Evolutionary conservation across 2,113 vertebrate species (phyloP), one percentile per base, ranked within the genome.

Genomic region (Stercorarius parasiticus): DNA sequence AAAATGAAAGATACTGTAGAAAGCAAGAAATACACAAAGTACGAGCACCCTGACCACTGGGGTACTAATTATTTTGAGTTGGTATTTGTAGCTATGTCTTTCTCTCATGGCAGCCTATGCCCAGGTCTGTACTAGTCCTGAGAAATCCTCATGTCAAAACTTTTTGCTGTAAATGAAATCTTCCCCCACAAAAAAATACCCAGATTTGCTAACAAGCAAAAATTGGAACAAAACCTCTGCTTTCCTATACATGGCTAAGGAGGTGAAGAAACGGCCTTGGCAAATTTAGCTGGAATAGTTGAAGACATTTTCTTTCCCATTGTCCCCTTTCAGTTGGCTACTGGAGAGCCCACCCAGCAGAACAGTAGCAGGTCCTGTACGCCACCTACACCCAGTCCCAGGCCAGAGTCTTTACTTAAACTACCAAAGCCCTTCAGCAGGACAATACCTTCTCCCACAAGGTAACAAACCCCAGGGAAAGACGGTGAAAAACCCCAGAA

Each of bases 21-120:
- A 88, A 85, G 69, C 45, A 70, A 83, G 73, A 82, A 17, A 32
- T 23, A 18, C 8, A 70, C 21, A 11, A 58, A 79, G n/a, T 40
- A 42, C n/a, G 59, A 85, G 15, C 77, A 79, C 6, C 27, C 38
- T 67, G 81, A 36, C 53, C 86, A 77, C 66, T 27, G 42, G 27
- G 49, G 34, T 90, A 43, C 50, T 87, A 73, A 91, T 94, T 95
- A 93, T 94, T 87, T 89, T 19, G 17, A 79, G 78, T 1, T 61
- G 15, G 32, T 52, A 36, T 89, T 71, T 67, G 47, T 25, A 65
- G 6, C 6, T 6, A 15, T 32, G 15, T 43, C 67, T 84, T 85
- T 67, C 17, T 88, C 38, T 88, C 61, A 56, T 9, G 34, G 43
- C 43, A 94, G 34, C 8, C n/a, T 32, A 21, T 34, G 52, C 27